Evolutionary conservation across 2,113 vertebrate genomes (phyloP), one percentile per base, ranked within the genome.

Genomic region (Natator depressus): DNA sequence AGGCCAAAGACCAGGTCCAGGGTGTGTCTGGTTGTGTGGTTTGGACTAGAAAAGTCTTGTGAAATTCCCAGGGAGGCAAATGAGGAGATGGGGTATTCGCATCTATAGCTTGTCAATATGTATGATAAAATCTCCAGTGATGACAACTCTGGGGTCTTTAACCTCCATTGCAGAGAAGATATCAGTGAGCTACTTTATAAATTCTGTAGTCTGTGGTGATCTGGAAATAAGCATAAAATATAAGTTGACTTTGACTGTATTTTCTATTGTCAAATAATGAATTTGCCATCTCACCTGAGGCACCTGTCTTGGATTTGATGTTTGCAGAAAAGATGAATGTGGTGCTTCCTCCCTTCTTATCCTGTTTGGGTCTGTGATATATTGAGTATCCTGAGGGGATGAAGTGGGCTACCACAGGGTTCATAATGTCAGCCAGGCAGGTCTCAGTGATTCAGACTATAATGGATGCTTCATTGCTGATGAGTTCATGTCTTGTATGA

Each of bases 331-430:
- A 65, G 62, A 65, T 35, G 62, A 65, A 35, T 35, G 14, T 7
- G 13, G 13, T 35, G 14, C 13, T 35, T 35, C 13, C 13, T 35
- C 12, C 29, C 62, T 10, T 69, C 55, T 2, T 17, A 57, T 89
- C 46, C 22, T 82, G 22, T 57, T 4, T 47, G 12, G 35, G 42
- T 47, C 69, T 94, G 50, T 17, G 42, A 38, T 35, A 46, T 27
- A 20, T 11, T 49, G 8, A 1, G 38, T 81, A 35, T 59, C n/a
- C 69, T 51, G 29, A 47, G 29, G 9, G 51, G 17, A 38, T 69
- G 51, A 29, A 3, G 0, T 0, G 13, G 24, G 12, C 20, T 49
- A 29, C 6, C 3, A 78, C 3, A 9, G 76, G 46, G 76, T 46
- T 78, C 46, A 29, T 49, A 29, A 47, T 29, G 46, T 78, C 27